phyloP scores from a whole-genome alignment of 1,140 invertebrate genomes.

The Drosophila varians region DNA sequence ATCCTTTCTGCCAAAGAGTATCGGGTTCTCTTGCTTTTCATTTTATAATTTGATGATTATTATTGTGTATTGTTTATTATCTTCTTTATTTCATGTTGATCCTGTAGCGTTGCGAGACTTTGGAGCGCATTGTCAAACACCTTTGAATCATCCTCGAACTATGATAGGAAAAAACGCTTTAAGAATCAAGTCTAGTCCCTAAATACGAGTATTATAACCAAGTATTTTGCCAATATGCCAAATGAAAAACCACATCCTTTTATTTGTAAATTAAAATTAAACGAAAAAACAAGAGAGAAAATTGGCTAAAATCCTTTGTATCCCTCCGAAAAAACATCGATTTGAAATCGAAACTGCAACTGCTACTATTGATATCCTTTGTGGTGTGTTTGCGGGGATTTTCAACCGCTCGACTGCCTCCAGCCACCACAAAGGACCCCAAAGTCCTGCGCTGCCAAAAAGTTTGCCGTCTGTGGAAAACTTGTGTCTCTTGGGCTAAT shows the following conservation, averaged over 20 bases:
- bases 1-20: too few relatives aligned
- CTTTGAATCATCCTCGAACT: not conserved
- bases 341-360: not conserved
- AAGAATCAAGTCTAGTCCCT: not conserved
- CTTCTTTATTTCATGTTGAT: not conserved
- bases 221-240: not conserved
- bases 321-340: too few relatives aligned
- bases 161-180: too few relatives aligned
- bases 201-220: not conserved
- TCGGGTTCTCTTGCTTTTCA: too few relatives aligned
- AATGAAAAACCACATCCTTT: not conserved
- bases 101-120: not conserved
- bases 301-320: too few relatives aligned
- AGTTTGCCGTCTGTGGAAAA: slow-evolving; percentile 17
- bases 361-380: not conserved
- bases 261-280: too few relatives aligned
- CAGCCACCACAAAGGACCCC: slow-evolving; percentile 11
- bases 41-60: not conserved
- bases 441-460: slow-evolving; percentile 34
- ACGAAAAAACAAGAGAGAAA: too few relatives aligned
- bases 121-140: not conserved
- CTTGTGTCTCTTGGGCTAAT: slow-evolving; percentile 38
- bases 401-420: too few relatives aligned
- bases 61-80: not conserved
- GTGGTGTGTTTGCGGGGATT: not conserved